Conservation (phyloP, 2,113 vertebrate genomes). For the Muntiacus reevesi region DNA sequence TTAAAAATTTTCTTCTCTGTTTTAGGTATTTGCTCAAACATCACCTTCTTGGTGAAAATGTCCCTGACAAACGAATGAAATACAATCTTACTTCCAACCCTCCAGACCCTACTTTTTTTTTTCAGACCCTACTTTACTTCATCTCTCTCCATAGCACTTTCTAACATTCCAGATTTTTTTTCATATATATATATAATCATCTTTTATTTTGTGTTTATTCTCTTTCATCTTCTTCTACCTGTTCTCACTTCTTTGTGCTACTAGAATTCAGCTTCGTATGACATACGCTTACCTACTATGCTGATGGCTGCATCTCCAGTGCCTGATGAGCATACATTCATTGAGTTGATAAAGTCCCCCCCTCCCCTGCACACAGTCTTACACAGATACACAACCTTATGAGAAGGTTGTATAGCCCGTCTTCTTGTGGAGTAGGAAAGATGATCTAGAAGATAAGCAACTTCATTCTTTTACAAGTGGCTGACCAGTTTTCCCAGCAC, state of each 20-base stretch:
- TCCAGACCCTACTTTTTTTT: not conserved
- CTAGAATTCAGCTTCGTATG: not conserved
- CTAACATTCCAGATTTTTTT: not conserved
- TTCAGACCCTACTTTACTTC: not conserved
- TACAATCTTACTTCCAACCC: not conserved
- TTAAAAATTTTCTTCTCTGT: not conserved
- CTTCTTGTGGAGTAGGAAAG: not conserved
- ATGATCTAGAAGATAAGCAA: not conserved
- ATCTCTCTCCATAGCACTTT: not conserved
- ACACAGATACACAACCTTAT: not conserved
- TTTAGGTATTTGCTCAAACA: not conserved
- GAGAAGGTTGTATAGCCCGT: not conserved
- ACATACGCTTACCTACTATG: not conserved
- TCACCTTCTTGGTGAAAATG: not conserved
- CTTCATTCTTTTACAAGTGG: no score
- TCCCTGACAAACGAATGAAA: not conserved
- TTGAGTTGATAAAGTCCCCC: not conserved
- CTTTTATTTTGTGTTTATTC: not conserved
- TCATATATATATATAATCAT: not conserved
- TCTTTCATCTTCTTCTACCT: not conserved
- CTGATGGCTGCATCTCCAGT: rapidly evolving
- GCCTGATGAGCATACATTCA: not conserved
- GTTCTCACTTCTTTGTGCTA: not conserved
- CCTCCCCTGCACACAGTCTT: not conserved
- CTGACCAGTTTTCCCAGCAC: no score